A percentile compares a stretch with the other conserved stretches of the same genome.
These are phyloP conservation scores for Philonicus albiceps DNA, from an alignment of 2,888 invertebrate species.

Conservation along the genomic window DNA sequence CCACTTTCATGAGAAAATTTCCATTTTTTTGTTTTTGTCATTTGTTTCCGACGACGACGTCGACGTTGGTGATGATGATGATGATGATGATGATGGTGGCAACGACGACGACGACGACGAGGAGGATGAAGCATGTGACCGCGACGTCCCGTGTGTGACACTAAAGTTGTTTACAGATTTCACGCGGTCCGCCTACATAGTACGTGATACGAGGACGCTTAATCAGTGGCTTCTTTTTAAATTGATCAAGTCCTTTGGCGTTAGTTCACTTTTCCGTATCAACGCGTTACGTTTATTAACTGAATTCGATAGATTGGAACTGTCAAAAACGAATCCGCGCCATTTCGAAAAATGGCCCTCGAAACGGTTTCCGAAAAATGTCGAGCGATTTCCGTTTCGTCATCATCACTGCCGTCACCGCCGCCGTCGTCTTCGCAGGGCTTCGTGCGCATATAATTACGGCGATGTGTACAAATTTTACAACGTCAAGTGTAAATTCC, in stretches of 20 bases:
- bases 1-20: constrained; percentile 41
- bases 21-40: constrained; percentile 32
- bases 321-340: neutral
- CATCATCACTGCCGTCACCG: neutral
- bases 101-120: neutral
- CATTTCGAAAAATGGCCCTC: neutral
- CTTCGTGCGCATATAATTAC: neutral
- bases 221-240: neutral
- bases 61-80: neutral
- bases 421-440: neutral
- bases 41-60: neutral
- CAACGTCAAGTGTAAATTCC: constrained; percentile 41
- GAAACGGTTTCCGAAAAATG: neutral
- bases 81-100: neutral
- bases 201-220: neutral
- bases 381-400: neutral
- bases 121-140: constrained; percentile 2
- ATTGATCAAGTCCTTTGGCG: neutral
- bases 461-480: constrained; percentile 25
- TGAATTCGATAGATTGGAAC: neutral
- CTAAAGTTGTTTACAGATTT: constrained; percentile 37
- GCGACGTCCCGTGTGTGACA: neutral
- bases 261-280: neutral
- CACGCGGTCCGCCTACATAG: constrained; percentile 21
- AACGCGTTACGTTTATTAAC: neutral